Conservation (phyloP, 92 coral and sea anemone genomes). For the Actinostola sp. region DNA sequence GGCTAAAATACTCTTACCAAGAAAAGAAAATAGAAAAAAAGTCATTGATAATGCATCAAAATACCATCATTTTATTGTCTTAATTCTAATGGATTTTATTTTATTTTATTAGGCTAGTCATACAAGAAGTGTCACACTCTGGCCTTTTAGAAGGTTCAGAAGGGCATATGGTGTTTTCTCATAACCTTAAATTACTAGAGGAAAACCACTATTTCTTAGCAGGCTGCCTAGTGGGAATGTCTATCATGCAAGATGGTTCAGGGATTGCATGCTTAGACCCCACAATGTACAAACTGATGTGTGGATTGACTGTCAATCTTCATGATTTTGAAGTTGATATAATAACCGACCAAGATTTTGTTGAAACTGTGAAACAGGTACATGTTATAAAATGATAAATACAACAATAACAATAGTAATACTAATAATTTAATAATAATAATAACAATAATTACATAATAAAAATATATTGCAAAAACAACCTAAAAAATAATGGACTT, state of each 20-base stretch:
- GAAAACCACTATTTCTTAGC: conserved; percentile 38
- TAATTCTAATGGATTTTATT: not conserved
- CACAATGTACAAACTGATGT: conserved; percentile 35
- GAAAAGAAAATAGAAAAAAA: no score
- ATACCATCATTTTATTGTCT: not conserved
- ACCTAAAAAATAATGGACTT: no score
- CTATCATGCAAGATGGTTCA: conserved; percentile 36
- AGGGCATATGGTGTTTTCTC: conserved; percentile 40
- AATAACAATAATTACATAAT: no score
- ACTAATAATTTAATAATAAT: no score
- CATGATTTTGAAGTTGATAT: conserved; percentile 13
- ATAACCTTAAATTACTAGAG: conserved; percentile 36
- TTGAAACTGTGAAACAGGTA: no score
- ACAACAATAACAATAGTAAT: no score
- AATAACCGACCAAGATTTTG: not conserved
- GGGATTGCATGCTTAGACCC: conserved; percentile 40
- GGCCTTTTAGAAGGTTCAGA: conserved; percentile 37
- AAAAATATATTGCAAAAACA: no score
- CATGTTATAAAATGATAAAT: no score
- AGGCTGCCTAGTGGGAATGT: conserved; percentile 41
- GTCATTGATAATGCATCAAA: not conserved
- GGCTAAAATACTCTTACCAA: no score
- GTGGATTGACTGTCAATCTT: conserved; percentile 31
- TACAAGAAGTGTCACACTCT: conserved; percentile 19
- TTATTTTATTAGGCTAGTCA: conserved; percentile 30